Base-by-base conservation (phyloP, 2,888 invertebrate genomes). In the Listrodromus nycthemerus region DNA sequence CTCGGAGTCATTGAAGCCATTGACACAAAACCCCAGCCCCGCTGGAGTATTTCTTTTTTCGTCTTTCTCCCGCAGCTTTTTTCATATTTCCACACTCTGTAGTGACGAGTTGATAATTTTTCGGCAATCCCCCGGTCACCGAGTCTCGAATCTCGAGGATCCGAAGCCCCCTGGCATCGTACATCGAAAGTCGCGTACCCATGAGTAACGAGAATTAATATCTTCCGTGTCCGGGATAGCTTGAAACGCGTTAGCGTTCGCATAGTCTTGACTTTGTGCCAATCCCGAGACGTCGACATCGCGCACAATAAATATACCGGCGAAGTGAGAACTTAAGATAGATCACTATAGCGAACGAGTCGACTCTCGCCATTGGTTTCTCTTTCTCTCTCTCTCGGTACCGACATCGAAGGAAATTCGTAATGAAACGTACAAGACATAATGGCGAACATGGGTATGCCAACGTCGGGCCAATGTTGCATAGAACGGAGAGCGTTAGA, bases 381-480 rank as follows among this genome's bases (percentile, higher is more conserved):
- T 10, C 37, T 37, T 6, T 30, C 30, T 30, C 71, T 73, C 61
- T 75, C 30, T 30, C 30, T 4, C 30, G 69, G 86, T 88, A 89
- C 89, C 89, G 90, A 89, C 88, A 88, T 88, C 85, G 88, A 88
- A 88, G 89, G 88, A 91, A 91, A 91, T 91, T 91, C 89, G 89
- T 90, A 90, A 91, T 90, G 92, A 90, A 91, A 90, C 89, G 85
- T 89, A 89, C 88, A 86, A 89, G 90, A 90, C 90, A 89, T 90
- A 91, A 91, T 91, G 87, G 89, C 85, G 87, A 61, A 30, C 61
- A 30, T 27, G 55, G 58, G 63, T 69, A 77, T 74, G 78, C 80
- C 71, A 84, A 81, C 82, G 83, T 77, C 73, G 79, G 70, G 63
- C 78, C 66, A 80, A 77, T 33, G 79, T n/a, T 73, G 19, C 61